Percentiles rank a stretch among this genome's conserved stretches.
phyloP scores from a whole-genome alignment of 92 coral and sea anemone species.

The Actinernus sp. region DNA sequence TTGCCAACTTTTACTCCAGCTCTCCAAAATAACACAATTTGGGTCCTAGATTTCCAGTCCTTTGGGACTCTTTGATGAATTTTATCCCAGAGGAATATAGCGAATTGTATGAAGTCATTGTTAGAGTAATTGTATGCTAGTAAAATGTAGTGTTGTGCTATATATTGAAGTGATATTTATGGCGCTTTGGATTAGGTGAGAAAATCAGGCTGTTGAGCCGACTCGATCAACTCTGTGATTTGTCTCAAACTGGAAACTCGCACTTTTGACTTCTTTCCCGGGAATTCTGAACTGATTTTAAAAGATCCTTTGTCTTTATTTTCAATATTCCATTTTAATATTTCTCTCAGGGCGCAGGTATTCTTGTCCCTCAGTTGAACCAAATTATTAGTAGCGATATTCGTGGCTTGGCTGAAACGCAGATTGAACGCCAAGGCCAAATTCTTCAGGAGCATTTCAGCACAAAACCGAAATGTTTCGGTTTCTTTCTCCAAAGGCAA shows the following conservation, averaged over 20 bases:
- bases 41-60: neutral
- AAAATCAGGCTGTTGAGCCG: neutral
- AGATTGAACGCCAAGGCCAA: no score
- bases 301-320: no score
- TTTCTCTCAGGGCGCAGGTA: neutral
- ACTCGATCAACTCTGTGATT: no score
- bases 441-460: conserved; percentile 22
- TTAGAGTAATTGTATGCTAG: conserved; percentile 19
- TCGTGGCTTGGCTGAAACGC: no score
- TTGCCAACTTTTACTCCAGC: neutral
- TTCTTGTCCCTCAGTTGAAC: neutral
- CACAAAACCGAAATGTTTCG: conserved; percentile 21
- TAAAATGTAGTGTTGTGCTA: neutral
- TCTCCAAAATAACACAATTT: neutral
- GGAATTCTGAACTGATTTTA: no score
- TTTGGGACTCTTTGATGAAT: conserved; percentile 34
- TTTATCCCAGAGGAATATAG: conserved; percentile 1
- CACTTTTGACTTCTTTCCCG: no score
- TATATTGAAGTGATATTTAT: neutral
- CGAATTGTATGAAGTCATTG: conserved; percentile 25
- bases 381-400: no score
- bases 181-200: neutral
- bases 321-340: no score
- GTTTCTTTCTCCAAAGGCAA: conserved; percentile 14
- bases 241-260: no score